Conservation (phyloP, 37 sponge, comb jelly and placozoan species). For the Petrosia ficiformis region DNA sequence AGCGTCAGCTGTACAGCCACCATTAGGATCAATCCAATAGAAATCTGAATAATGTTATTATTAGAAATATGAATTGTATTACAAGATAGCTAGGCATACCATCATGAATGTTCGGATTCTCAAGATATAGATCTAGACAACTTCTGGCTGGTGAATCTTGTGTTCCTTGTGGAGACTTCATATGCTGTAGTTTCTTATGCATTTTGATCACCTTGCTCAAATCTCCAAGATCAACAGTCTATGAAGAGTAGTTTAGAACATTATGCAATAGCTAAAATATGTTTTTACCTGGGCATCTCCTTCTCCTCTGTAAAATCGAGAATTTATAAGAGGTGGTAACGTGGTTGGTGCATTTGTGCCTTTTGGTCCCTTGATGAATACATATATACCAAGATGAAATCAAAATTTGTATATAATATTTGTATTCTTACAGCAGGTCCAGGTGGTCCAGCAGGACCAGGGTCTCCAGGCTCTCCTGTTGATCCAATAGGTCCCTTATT, state of each 20-base stretch:
- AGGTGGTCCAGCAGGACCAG: slow-evolving; percentile 37
- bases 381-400: too few relatives aligned
- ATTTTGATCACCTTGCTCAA: slow-evolving; percentile 43
- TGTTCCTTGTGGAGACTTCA: slow-evolving; percentile 50
- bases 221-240: slow-evolving; percentile 35
- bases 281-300: slow-evolving; percentile 1
- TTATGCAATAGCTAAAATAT: neutral
- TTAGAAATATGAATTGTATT: neutral
- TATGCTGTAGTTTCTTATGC: slow-evolving; percentile 49
- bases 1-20: slow-evolving; percentile 70
- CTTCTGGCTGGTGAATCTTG: slow-evolving; percentile 50
- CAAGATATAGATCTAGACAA: slow-evolving; percentile 51
- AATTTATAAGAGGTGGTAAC: neutral
- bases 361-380: slow-evolving; percentile 54
- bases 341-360: slow-evolving; percentile 39
- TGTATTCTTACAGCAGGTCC: slow-evolving; percentile 49
- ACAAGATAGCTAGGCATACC: slow-evolving; percentile 6
- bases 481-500: slow-evolving; percentile 52
- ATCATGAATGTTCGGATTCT: slow-evolving; percentile 32
- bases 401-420: neutral
- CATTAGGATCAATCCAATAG: slow-evolving; percentile 88
- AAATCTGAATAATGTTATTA: slow-evolving; percentile 25
- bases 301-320: slow-evolving; percentile 34
- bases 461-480: slow-evolving; percentile 50
- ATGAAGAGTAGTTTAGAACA: too few relatives aligned